Evolutionary conservation across 2,797 vertebrate genomes (phyloP).

Genomic region (Lutjanus campechanus): DNA sequence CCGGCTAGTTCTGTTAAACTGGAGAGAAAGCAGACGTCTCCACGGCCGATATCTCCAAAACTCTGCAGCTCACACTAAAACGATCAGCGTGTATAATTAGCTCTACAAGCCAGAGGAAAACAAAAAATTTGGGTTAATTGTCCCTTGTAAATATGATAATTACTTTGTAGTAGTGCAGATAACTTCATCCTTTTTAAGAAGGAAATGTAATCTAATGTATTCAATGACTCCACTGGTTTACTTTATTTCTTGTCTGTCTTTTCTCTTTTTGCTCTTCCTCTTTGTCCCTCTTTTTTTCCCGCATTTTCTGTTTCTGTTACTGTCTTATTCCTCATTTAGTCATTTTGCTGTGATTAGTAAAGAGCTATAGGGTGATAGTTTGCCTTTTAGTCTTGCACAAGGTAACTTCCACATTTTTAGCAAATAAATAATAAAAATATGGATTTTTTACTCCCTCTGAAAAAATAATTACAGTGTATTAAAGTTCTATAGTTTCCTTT

Average conservation of each 20-base stretch:
- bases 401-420: not conserved
- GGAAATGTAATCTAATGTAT: too few species aligned
- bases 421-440: not conserved
- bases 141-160: fast-evolving
- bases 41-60: too few species aligned
- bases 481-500: not conserved
- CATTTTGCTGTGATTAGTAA: not conserved
- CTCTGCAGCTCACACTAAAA: too few species aligned
- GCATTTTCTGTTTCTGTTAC: not conserved
- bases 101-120: too few species aligned
- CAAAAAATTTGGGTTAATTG: too few species aligned
- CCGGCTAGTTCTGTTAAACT: too few species aligned
- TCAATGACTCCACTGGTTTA: not conserved
- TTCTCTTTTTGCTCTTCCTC: too few species aligned
- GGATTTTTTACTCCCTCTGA: not conserved
- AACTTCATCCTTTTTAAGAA: not conserved
- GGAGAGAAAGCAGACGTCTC: too few species aligned
- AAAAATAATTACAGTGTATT: not conserved
- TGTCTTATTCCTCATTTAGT: not conserved
- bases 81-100: too few species aligned
- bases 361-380: not conserved
- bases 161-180: not conserved
- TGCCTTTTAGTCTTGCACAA: not conserved
- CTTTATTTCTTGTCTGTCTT: too few species aligned
- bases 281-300: not conserved